Base-by-base conservation (phyloP, 1,140 invertebrate genomes). In the Schmidtea mediterranea region DNA sequence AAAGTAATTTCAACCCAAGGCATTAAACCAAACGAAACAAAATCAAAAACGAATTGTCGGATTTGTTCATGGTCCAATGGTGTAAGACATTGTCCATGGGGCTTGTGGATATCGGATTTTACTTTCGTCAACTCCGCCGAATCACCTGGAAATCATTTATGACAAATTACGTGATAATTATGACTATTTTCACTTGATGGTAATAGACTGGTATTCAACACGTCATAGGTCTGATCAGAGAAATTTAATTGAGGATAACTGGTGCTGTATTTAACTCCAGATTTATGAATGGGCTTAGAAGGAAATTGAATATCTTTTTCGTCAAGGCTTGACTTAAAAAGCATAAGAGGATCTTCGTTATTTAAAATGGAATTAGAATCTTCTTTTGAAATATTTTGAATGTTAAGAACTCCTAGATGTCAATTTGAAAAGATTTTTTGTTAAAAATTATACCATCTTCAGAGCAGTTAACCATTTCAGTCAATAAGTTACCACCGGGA, bases 1-100 rank as follows among this genome's bases (percentile, higher is more conserved):
- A 92, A 79, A 62, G 82, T 76, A 57, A 76, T 75, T 61, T 94
- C 86, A 39, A 82, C 74, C 64, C 82, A 82, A 23, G 84, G 84
- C 49, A 92, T 69, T 23, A 94, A 64, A 21, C 79, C 78, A 58
- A 78, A 75, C n/a, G 75, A 71, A 55, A 76, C 74, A 69, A 87
- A 89, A 57, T 92, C 83, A 55, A 79, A 75, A 23, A 90, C 73
- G 58, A 90, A 77, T 46, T 74, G 72, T 55, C 78, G 75, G 24
- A 92, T 71, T 56, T 76, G 74, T 55, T 89, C 81, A 21, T 62
- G 59, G 51, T 94, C 86, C 57, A 74, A 74, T 0, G 72, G 63
- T 26, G 77, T 77, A 36, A 92, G 67, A 60, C 74, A 77, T 51
- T 70, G 65, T 48, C 82, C 83, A 66, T 68, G 68, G 22, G 52